Evolutionary conservation across 2,797 vertebrate species (phyloP), one percentile per base, ranked within the genome.

Genomic region (Xenopus petersii): DNA sequence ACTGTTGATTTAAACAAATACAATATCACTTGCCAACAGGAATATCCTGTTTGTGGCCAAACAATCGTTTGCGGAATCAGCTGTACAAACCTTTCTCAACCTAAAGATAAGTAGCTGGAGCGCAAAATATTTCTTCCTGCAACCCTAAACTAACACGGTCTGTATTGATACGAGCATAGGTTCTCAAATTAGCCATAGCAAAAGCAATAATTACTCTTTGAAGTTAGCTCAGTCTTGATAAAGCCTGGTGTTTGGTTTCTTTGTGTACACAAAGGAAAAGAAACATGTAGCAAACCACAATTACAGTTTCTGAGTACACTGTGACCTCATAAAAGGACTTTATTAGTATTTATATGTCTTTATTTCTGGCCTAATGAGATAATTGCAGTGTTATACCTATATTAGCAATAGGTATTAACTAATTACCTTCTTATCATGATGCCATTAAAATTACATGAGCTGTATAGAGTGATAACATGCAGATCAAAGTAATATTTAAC

Each of bases 1-100:
- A 54, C 82, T 90, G 85, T 88, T 87, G 84, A 80, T 87, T 88
- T 86, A 92, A 86, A 87, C 84, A 93, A 92, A 91, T 85, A 83
- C 0, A 5, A 59, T 80, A 81, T 64, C 67, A 74, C 80, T 82
- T 13, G 77, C 87, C 87, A 92, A 91, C 91, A 91, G 89, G 91
- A 91, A 92, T 89, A 92, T 91, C 91, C 91, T 93, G 91, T 89
- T 92, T 77, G 80, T 80, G 79, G 81, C 62, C 24, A 70, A 81
- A 79, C 0, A 11, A 82, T 84, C 72, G 62, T 85, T 86, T 83
- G 83, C 82, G 73, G 88, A 83, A 80, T 79, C 86, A 89, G 85
- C 87, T 90, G 82, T 82, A 89, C 82, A 87, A 87, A 82, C 83
- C 80, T 85, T 86, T 85, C 83, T 76, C 56, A 67, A 17, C 73